Base-by-base conservation (phyloP, 2,113 vertebrate genomes). In the Takifugu flavidus region DNA sequence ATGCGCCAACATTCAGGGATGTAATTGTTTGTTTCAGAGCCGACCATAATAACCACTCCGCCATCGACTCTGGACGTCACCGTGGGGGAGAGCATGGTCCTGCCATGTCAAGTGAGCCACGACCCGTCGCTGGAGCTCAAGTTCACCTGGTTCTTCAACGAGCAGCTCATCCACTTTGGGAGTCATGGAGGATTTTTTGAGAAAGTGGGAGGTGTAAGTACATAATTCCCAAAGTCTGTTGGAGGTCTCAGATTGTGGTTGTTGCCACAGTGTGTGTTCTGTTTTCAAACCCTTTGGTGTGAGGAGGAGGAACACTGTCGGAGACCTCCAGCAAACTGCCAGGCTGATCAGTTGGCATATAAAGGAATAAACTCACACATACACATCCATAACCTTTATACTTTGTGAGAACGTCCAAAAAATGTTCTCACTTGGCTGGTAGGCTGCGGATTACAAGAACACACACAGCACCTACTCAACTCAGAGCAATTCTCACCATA, bases 81-180 rank as follows among this genome's bases (percentile, higher is more conserved):
- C 0, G 96, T 97, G 8, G 97, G 97, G 5, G 97, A 99, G 28
- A 98, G 96, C 65, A 96, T 98, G 4, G 95, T 99, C 25, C 86
- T 98, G 62, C 95, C 95, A 0, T 99, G 97, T 14, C 96, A 99
- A 79, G 97, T 98, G 20, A 93, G 91, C 34, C 95, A 99, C 0
- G 96, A 99, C 69, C 93, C 93, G 2, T 95, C 96, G 0, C 86
- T 99, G 65, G 95, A 96, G 69, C 93, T 97, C 20, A 75, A 91
- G 68, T 98, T 99, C 76, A 94, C 95, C 69, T 99, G 97, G 97
- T 93, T 93, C 0, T 98, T 98, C 84, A 98, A 99, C 0, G 96
- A 95, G 74, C 95, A 92, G 78, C 89, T 94, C 73, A 96, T 98
- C 56, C 94, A 98, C 90, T 98, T 99, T 1, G 93, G 94, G 44